These are phyloP conservation scores for Rhizomys pruinosus DNA, from an alignment of 2,113 vertebrate genomes.

Conservation along the genomic window DNA sequence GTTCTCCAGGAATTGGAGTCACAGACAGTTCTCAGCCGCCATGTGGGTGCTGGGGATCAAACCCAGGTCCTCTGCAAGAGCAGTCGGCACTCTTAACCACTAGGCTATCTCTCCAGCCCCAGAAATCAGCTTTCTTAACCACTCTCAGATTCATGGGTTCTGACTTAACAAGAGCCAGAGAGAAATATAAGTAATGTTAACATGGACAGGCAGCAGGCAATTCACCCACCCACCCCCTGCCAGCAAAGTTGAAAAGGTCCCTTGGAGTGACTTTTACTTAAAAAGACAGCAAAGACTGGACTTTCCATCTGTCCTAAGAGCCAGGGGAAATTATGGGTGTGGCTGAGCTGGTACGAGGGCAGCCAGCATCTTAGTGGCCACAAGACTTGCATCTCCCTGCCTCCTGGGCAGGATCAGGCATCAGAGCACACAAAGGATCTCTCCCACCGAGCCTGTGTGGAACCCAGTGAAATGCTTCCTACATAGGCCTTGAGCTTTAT, in stretches of 20 bases:
- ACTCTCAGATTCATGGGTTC: background rate
- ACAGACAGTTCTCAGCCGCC: too few relatives aligned
- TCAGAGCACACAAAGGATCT: background rate
- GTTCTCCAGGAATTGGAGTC: too few relatives aligned
- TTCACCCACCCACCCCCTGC: background rate
- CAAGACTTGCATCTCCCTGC: rapidly evolving
- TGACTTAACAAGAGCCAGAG: background rate
- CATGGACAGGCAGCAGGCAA: background rate
- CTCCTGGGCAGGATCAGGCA: too few relatives aligned
- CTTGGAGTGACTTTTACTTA: background rate
- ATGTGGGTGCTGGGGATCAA: too few relatives aligned
- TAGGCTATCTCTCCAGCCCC: too few relatives aligned
- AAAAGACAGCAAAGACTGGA: background rate
- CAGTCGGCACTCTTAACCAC: too few relatives aligned
- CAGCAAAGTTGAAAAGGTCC: background rate
- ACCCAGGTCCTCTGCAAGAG: too few relatives aligned
- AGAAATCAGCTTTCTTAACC: too few relatives aligned
- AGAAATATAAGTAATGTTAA: background rate
- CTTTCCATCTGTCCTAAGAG: background rate
- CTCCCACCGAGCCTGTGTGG: background rate
- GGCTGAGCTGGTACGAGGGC: background rate
- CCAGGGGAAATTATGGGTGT: too few relatives aligned
- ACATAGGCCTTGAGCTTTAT: too few relatives aligned
- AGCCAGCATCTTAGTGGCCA: rapidly evolving
- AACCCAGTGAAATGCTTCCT: background rate